A percentile compares a stretch with the other conserved stretches of the same genome.
These are phyloP conservation scores for Alligator mississippiensis DNA, from an alignment of 2,113 vertebrate species.

Conservation along the genomic window DNA sequence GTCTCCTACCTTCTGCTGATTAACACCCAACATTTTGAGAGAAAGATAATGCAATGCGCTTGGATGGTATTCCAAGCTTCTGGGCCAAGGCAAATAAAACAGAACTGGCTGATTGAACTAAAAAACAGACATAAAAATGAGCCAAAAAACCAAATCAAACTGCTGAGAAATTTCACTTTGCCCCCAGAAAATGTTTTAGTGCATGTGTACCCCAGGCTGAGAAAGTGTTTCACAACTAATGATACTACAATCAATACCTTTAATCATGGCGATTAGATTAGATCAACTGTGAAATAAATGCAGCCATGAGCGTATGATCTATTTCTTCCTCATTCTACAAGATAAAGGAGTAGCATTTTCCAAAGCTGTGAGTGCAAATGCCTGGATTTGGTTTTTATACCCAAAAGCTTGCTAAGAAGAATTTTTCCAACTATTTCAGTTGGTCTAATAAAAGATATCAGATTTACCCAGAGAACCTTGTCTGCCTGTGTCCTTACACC, in stretches of 20 bases:
- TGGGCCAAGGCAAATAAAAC: not conserved
- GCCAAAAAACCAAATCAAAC: not conserved
- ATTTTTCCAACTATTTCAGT: too few species aligned
- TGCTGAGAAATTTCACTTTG: not conserved
- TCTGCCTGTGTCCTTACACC: too few species aligned
- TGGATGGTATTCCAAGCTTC: not conserved
- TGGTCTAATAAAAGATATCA: too few species aligned
- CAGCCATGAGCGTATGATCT: not conserved
- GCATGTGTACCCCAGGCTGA: rapidly evolving
- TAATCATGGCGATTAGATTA: not conserved
- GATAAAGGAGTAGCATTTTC: not conserved
- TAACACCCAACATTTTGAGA: not conserved
- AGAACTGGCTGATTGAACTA: not conserved
- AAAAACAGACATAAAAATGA: not conserved
- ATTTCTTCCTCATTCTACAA: not conserved
- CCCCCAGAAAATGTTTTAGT: not conserved
- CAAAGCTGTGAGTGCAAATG: not conserved
- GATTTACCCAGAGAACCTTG: too few species aligned
- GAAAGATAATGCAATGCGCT: not conserved
- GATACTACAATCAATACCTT: not conserved
- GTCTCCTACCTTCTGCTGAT: not conserved
- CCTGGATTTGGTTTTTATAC: not conserved
- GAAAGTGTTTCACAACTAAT: not conserved
- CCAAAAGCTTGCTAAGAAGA: not conserved
- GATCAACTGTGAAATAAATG: not conserved